Base-by-base conservation (phyloP, 2,113 vertebrate genomes). In the Arenaria interpres region DNA sequence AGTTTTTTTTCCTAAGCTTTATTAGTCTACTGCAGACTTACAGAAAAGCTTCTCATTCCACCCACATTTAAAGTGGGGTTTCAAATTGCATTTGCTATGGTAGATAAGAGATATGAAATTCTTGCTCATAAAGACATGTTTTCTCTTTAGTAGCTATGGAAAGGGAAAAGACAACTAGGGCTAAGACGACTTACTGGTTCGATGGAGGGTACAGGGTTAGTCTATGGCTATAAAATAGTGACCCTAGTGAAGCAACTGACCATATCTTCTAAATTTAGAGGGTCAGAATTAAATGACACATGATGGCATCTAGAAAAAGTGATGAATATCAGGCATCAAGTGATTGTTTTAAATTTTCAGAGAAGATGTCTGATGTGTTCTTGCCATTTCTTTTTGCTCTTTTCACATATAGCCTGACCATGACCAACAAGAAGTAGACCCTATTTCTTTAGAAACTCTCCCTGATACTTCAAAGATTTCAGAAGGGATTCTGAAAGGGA, bases 41-140 rank as follows among this genome's bases (percentile, higher is more conserved):
- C 33, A 87, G 62, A 93, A 91, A 79, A 72, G 14, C 27, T 80
- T 88, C 88, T 85, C 25, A 54, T 82, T 88, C 86, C 57, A 85
- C 45, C 41, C 54, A 88, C 62, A 41, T 54, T 18, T 72, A 15
- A 87, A 95, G 17, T 62, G n/a, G 66, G 41, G 45, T 96, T 95
- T 96, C 86, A 93, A 89, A 89, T 50, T 77, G n/a, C 53, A 46
- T 92, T 86, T 90, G 39, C 69, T 89, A 64, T 76, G 69, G 73
- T 66, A 87, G 85, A 75, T 87, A 59, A 92, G 37, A 84, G 64
- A 94, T 53, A 81, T 7, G 23, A 53, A 32, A 79, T 85, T 92
- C 80, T 93, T 96, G 53, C 56, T 87, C 45, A 39, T 87, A n/a
- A 68, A 11, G 24, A 67, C 30, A 45, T 22, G 6, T 62, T 79